Evolutionary conservation across 92 coral and sea anemone genomes (phyloP).

Genomic region (Epizoanthus ramosus): DNA sequence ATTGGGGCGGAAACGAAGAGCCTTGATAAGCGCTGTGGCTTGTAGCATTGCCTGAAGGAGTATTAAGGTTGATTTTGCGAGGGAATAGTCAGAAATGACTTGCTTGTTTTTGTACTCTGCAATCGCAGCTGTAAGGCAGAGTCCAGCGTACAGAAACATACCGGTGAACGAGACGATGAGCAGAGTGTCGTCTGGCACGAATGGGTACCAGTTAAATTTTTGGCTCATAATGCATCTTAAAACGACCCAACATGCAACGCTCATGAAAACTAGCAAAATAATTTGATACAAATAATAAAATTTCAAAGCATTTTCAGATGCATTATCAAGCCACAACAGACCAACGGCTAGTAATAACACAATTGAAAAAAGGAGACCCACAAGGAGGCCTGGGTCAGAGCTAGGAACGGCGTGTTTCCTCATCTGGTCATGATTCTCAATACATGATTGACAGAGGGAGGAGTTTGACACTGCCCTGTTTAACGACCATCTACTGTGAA

Average conservation of each 20-base stretch:
- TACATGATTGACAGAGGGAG: slow-evolving; percentile 87
- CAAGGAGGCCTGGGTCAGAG: slow-evolving; percentile 92
- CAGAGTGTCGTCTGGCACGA: slow-evolving; percentile 89
- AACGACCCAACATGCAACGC: slow-evolving; percentile 92
- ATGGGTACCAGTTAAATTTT: slow-evolving; percentile 88
- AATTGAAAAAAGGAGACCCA: slow-evolving; percentile 86
- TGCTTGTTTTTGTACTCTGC: slow-evolving; percentile 84
- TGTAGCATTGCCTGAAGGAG: slow-evolving; percentile 91
- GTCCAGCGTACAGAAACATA: slow-evolving; percentile 87
- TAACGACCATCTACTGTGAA: slow-evolving; percentile 77
- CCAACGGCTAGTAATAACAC: slow-evolving; percentile 90
- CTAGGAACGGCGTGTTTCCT: slow-evolving; percentile 84
- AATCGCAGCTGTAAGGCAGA: slow-evolving; percentile 91
- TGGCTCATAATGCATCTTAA: slow-evolving; percentile 89
- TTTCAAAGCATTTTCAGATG: slow-evolving; percentile 78
- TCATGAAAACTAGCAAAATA: slow-evolving; percentile 74
- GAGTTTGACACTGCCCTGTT: slow-evolving; percentile 89
- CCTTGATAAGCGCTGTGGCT: slow-evolving; percentile 88
- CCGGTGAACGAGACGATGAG: slow-evolving; percentile 86
- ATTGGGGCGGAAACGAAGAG: slow-evolving; percentile 86
- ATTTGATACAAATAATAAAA: slow-evolving; percentile 91
- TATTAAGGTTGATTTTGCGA: slow-evolving; percentile 82
- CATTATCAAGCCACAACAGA: slow-evolving; percentile 82
- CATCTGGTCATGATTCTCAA: slow-evolving; percentile 80
- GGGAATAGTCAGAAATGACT: slow-evolving; percentile 79